A percentile compares a stretch with the other conserved stretches of the same genome.
phyloP scores from a whole-genome alignment of 2,797 vertebrate species.

The Lacerta viridis region DNA sequence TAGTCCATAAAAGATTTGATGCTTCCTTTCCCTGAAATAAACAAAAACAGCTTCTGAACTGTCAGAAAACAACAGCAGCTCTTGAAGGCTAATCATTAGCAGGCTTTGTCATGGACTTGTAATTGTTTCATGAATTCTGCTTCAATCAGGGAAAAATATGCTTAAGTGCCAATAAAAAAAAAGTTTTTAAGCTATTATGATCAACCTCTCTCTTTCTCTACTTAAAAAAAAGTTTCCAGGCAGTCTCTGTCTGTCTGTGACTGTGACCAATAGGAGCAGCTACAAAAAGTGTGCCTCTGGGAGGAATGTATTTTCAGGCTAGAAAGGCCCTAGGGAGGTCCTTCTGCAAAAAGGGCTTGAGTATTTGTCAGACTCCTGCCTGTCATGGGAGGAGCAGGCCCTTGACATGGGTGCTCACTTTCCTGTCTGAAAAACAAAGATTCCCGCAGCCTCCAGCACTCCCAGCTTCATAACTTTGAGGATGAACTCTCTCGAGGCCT shows the following conservation, averaged over 20 bases:
- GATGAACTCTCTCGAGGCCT: not conserved
- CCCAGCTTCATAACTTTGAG: not conserved
- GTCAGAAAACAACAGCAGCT: constrained; percentile 70
- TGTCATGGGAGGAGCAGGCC: not conserved
- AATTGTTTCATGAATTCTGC: constrained; percentile 78
- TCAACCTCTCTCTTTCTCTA: constrained; percentile 48
- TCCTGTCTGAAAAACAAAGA: not conserved
- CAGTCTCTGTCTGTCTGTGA: no score
- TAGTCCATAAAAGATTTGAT: constrained; percentile 60
- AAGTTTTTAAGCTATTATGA: constrained; percentile 76
- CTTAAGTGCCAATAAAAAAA: constrained; percentile 71
- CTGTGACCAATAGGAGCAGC: not conserved
- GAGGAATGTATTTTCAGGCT: not conserved
- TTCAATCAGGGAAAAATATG: constrained; percentile 76
- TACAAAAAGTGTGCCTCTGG: not conserved
- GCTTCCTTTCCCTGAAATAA: constrained; percentile 72
- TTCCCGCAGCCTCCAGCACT: not conserved
- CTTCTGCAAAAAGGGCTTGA: not conserved
- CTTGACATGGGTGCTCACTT: not conserved
- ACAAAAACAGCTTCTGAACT: constrained; percentile 70
- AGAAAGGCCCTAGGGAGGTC: not conserved
- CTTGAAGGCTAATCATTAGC: constrained; percentile 75
- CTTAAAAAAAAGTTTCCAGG: not conserved
- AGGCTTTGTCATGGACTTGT: constrained; percentile 68
- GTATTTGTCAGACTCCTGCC: not conserved